Evolutionary conservation across 2,797 vertebrate species (phyloP), one percentile per base, ranked within the genome.

Genomic region (Argya squamiceps): DNA sequence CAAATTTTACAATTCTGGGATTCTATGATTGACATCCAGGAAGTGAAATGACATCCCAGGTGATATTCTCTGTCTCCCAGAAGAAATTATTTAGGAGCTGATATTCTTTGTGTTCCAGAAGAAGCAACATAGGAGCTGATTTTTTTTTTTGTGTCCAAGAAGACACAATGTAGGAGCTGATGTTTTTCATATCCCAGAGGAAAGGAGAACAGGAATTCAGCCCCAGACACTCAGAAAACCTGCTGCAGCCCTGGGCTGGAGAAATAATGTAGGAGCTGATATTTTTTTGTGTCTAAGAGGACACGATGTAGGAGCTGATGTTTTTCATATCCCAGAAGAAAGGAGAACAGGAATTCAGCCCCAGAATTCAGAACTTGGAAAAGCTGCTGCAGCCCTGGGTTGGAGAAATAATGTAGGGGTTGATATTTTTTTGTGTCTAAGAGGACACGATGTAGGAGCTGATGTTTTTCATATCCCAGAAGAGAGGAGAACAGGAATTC

Each of bases 51-150:
- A 37, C 43, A 56, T 22, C 36, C 19, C 18, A 10, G 29, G 19
- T 49, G 29, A 58, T 29, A 69, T 30, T 32, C 41, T 37, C 50
- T 50, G 49, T 52, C 15, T 30, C 39, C 44, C 39, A 27, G 78
- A 15, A 74, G 52, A 75, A 92, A 86, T 2, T 0, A 22, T 2
- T 3, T 5, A 26, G 5, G 46, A 62, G 15, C 36, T 20, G 53
- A 16, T 14, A 17, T 5, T 24, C 6, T 21, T 17, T 10, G 23
- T 20, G 17, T 11, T 37, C 47, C 3, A 9, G 27, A 8, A 75
- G 18, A 50, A 52, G 32, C 1, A 1, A 29, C 0, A 6, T 1
- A 30, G 16, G 41, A 52, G 15, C 14, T 5, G 39, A 11, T 26
- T 21, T 27, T 49, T 15, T 41, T 41, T 14, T 47, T 24, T 49